phyloP scores from a whole-genome alignment of 2,888 invertebrate genomes.

The Hypsopygia costalis region DNA sequence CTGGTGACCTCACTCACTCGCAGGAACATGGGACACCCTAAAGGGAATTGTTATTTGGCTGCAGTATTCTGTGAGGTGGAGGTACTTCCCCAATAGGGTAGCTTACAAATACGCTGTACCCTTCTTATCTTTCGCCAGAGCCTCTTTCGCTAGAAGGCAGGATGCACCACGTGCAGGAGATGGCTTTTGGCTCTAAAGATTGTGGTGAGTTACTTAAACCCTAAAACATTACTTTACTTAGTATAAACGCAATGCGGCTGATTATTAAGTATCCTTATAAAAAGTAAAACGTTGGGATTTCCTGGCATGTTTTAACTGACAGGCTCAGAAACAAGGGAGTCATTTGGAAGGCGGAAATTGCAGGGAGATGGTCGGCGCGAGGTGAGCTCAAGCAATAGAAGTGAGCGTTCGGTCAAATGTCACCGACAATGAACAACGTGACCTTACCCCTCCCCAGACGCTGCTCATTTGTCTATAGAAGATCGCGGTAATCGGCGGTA shows the following conservation, averaged over 20 bases:
- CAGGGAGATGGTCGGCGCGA: slow-evolving; percentile 42
- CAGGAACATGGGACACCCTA: no score
- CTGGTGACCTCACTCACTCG: no score
- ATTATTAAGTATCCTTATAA: slow-evolving; percentile 46
- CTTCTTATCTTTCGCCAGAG: no score
- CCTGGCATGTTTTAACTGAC: slow-evolving; percentile 41
- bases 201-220: no score
- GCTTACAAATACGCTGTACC: no score
- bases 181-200: no score
- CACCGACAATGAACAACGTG: slow-evolving; percentile 50
- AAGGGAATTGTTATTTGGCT: no score
- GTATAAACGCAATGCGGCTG: slow-evolving; percentile 36
- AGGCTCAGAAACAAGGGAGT: slow-evolving; percentile 46
- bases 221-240: no score
- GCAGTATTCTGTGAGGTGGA: no score
- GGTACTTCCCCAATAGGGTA: no score
- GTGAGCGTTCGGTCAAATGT: slow-evolving; percentile 54
- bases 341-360: slow-evolving; percentile 58
- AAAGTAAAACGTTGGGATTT: slow-evolving; percentile 54
- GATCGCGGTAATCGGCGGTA: slow-evolving; percentile 27
- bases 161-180: no score
- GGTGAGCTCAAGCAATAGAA: slow-evolving; percentile 42
- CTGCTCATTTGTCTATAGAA: slow-evolving; percentile 46
- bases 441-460: slow-evolving; percentile 34
- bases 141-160: no score